Percentiles rank a stretch among this genome's conserved stretches.
phyloP scores from a whole-genome alignment of 2,113 vertebrate species.

The Phaethornis superciliosus region DNA sequence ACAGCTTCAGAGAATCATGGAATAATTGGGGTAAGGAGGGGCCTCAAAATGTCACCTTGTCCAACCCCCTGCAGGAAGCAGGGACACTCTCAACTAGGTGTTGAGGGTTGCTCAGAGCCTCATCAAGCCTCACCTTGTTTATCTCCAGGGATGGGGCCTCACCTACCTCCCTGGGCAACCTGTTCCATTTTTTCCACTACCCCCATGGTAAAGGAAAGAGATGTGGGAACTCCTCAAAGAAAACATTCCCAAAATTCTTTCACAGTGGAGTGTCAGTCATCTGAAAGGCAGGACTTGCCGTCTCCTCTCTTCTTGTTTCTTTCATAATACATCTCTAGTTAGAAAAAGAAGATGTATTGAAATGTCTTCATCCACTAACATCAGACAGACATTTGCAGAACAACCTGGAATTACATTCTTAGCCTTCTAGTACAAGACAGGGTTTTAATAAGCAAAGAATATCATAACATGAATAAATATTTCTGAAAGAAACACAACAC shows the following conservation, averaged over 20 bases:
- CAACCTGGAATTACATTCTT: neutral
- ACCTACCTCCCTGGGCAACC: too few relatives aligned
- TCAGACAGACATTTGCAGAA: neutral
- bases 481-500: neutral
- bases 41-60: too few relatives aligned
- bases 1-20: neutral
- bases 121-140: too few relatives aligned
- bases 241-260: conserved; percentile 3
- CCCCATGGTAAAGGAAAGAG: neutral
- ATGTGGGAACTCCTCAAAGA: neutral
- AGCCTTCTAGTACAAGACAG: neutral
- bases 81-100: too few relatives aligned
- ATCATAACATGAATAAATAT: neutral
- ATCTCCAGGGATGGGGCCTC: too few relatives aligned
- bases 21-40: too few relatives aligned
- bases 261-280: neutral
- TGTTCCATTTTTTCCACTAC: too few relatives aligned
- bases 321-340: neutral
- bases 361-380: neutral
- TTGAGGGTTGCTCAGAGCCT: too few relatives aligned
- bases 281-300: neutral
- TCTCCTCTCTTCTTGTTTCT: neutral
- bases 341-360: neutral
- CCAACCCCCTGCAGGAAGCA: too few relatives aligned
- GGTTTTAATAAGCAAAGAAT: neutral